Evolutionary conservation across 2,113 vertebrate genomes (phyloP), one percentile per base, ranked within the genome.

Genomic region (Aix galericulata): DNA sequence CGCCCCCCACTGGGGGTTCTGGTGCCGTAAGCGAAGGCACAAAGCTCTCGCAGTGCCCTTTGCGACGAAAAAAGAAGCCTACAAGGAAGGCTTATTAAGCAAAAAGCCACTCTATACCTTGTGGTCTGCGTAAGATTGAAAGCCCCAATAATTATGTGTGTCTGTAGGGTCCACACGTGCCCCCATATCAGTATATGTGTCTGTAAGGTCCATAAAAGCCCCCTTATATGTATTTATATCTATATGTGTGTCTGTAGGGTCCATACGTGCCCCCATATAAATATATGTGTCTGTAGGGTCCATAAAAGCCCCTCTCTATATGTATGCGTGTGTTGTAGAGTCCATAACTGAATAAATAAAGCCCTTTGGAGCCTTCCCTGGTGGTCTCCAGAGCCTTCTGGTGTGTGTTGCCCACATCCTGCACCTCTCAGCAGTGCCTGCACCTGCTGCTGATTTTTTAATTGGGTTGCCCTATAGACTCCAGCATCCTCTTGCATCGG

Each of bases 21-120:
- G 42, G 7, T 22, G 64, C 42, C 11, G 86, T 7, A 5, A 3
- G 3, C 1, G 3, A 5, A 8, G 20, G 38, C 25, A 3, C 1
- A 12, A 13, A 23, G 5, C 34, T 4, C 4, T 15, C 3, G 18
- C 26, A 9, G 27, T 5, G 27, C 27, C 12, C n/a, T 20, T 64
- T 4, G 77, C 13, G 2, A 1, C 13, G 38, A 1, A 8, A 2
- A 25, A 15, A 31, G 31, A 8, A 1, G 26, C 0, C 10, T 5
- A 0, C 13, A 0, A 13, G 52, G 22, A 13, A 13, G 22, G 16
- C 26, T 21, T 42, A 44, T 8, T 3, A 31, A 31, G 29, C 16
- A 20, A 29, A 1, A 27, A 64, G 80, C 56, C 62, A 6, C 48
- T 11, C 44, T 59, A 0, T 21, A 0, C 40, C 4, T 27, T 17